Evolutionary conservation across 37 sponge, comb jelly and placozoan species (phyloP).

Genomic region (Halisarca cf. caerulea): DNA sequence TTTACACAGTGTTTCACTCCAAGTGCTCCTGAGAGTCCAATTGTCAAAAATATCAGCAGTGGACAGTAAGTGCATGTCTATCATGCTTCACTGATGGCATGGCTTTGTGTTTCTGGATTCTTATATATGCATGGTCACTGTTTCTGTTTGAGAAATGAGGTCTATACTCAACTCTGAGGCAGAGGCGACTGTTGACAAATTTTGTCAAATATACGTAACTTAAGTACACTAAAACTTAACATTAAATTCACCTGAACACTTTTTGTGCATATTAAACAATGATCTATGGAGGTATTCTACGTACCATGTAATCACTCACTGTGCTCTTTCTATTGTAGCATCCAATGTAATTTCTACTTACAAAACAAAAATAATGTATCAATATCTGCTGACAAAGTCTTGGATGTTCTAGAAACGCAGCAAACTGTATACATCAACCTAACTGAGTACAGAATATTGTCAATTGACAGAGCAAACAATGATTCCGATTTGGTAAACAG

Average conservation of each 20-base stretch:
- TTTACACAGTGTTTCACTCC: neutral
- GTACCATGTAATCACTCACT: too few species aligned
- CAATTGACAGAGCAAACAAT: constrained; percentile 12
- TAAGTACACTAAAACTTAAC: too few species aligned
- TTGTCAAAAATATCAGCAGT: neutral
- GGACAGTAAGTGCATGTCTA: constrained; percentile 26
- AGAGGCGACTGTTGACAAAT: too few species aligned
- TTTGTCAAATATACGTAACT: too few species aligned
- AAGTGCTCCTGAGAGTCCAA: neutral
- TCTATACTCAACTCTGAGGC: too few species aligned
- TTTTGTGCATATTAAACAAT: too few species aligned
- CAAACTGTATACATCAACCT: neutral
- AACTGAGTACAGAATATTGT: constrained; percentile 2
- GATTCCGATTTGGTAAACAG: neutral
- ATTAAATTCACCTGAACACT: too few species aligned
- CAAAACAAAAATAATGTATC: neutral
- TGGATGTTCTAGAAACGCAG: neutral
- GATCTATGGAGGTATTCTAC: too few species aligned
- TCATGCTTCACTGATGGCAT: too few species aligned
- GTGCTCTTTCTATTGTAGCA: neutral
- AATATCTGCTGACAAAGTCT: neutral
- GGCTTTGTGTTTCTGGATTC: too few species aligned
- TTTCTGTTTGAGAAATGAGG: too few species aligned
- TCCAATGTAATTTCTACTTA: constrained; percentile 13
- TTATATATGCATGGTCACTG: too few species aligned